phyloP scores from a whole-genome alignment of 2,888 invertebrate genomes.

The Bombylius discolor region DNA sequence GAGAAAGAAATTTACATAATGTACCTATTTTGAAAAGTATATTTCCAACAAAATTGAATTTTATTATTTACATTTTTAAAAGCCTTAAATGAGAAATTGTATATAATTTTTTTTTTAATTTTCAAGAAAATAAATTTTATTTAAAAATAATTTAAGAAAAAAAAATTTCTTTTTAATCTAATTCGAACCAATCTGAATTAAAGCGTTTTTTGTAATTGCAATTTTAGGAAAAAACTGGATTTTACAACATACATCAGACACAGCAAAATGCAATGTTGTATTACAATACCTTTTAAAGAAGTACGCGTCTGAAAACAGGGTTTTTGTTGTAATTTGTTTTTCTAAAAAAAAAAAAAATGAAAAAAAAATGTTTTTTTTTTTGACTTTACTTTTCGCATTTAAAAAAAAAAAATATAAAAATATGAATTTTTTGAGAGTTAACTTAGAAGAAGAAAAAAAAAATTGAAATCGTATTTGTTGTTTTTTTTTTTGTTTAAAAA shows the following conservation, averaged over 20 bases:
- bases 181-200: constrained; percentile 20
- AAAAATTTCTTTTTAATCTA: too few relatives aligned
- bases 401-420: too few relatives aligned
- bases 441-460: background rate
- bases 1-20: too few relatives aligned
- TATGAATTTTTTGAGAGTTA: background rate
- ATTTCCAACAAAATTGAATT: too few relatives aligned
- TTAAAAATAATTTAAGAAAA: too few relatives aligned
- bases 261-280: constrained; percentile 74
- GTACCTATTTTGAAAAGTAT: too few relatives aligned
- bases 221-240: constrained; percentile 88
- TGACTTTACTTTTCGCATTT: background rate
- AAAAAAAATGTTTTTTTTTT: background rate
- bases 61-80: too few relatives aligned
- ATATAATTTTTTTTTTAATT: too few relatives aligned
- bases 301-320: constrained; percentile 39
- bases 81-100: too few relatives aligned
- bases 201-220: constrained; percentile 38
- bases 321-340: constrained; percentile 13
- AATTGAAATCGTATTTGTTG: background rate
- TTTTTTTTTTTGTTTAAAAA: too few relatives aligned
- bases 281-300: constrained; percentile 82
- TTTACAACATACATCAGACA: constrained; percentile 72
- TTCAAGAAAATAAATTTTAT: too few relatives aligned
- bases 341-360: background rate